Percentiles rank a stretch among this genome's conserved stretches.
Conservation (phyloP, 1,140 invertebrate genomes). For the Halesus radiatus region DNA sequence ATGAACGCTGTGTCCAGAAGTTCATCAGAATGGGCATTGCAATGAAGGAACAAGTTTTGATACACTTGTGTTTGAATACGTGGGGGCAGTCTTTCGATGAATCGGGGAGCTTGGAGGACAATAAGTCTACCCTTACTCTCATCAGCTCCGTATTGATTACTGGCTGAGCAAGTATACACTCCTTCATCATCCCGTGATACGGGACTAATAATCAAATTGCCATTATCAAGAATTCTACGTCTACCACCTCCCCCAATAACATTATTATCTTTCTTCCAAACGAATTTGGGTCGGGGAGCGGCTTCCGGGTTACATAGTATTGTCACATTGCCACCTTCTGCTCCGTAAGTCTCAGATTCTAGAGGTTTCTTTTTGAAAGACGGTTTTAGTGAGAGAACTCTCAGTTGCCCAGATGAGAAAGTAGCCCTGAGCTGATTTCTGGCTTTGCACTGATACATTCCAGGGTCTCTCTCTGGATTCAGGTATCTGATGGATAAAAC, state of each 20-base stretch:
- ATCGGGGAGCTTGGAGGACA: slow-evolving; percentile 83
- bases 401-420: slow-evolving; percentile 90
- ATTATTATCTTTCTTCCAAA: slow-evolving; percentile 93
- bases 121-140: slow-evolving; percentile 85
- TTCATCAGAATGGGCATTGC: slow-evolving; percentile 84
- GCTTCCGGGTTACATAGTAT: slow-evolving; percentile 95
- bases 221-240: slow-evolving; percentile 84
- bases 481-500: slow-evolving; percentile 86
- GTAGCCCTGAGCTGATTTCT: slow-evolving; percentile 88
- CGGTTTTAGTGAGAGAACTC: slow-evolving; percentile 89
- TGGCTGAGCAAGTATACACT: slow-evolving; percentile 89
- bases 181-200: slow-evolving; percentile 90
- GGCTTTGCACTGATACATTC: slow-evolving; percentile 97
- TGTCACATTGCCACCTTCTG: slow-evolving; percentile 92
- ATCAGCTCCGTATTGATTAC: slow-evolving; percentile 86
- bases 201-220: slow-evolving; percentile 89
- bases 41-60: slow-evolving; percentile 81
- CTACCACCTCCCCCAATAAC: slow-evolving; percentile 84
- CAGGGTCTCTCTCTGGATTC: slow-evolving; percentile 85
- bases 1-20: slow-evolving; percentile 90
- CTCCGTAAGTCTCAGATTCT: slow-evolving; percentile 89
- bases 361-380: slow-evolving; percentile 92
- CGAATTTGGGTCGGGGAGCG: slow-evolving; percentile 89
- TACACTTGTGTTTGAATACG: slow-evolving; percentile 78
- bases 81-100: slow-evolving; percentile 77